Conservation (phyloP, 2,797 vertebrate genomes). For the Sebastes umbrosus region DNA sequence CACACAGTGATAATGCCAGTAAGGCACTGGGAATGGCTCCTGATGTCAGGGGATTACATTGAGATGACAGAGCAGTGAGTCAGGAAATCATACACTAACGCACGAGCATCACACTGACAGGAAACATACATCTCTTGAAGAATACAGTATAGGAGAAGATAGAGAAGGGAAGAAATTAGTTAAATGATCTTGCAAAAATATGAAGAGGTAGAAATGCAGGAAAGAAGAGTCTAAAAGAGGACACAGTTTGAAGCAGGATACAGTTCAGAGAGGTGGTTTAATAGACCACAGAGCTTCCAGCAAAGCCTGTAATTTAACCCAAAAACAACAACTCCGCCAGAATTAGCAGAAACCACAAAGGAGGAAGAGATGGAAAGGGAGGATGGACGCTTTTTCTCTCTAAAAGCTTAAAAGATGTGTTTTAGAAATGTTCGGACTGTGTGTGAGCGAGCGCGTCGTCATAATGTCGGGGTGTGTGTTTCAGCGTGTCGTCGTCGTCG, state of each 20-base stretch:
- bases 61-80: slow-evolving; percentile 9
- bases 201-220: neutral
- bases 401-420: neutral
- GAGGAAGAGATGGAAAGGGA: neutral
- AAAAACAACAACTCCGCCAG: slow-evolving; percentile 25
- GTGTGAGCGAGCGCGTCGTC: slow-evolving; percentile 23
- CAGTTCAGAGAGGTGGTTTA: neutral
- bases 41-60: slow-evolving; percentile 17
- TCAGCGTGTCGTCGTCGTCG: neutral
- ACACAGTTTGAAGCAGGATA: neutral
- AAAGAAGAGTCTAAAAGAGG: neutral
- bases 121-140: neutral
- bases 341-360: slow-evolving; percentile 25
- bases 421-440: neutral
- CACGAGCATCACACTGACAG: neutral
- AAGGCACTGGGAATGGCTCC: neutral
- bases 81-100: neutral
- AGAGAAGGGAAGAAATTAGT: neutral
- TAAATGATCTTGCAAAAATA: neutral
- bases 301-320: slow-evolving; percentile 52
- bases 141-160: neutral
- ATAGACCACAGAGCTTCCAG: slow-evolving; percentile 28
- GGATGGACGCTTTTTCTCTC: neutral
- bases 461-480: slow-evolving; percentile 17
- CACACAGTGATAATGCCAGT: neutral